A percentile compares a stretch with the other conserved stretches of the same genome.
Evolutionary conservation across 2,113 vertebrate genomes (phyloP).

Genomic region (Mesocricetus auratus): DNA sequence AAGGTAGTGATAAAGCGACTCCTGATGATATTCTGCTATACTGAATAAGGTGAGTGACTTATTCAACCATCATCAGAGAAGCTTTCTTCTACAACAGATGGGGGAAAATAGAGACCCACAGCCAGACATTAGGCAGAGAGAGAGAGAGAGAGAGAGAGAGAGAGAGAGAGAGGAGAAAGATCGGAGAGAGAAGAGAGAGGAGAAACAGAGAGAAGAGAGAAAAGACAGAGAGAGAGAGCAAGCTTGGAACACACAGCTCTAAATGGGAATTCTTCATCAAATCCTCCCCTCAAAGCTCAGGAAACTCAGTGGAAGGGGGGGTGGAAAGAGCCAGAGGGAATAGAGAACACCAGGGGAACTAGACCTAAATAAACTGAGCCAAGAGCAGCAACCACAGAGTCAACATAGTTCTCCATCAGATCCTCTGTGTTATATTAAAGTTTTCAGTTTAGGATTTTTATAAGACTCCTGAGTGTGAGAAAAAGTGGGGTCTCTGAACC

Average conservation of each 20-base stretch:
- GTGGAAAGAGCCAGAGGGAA: not conserved
- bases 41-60: not conserved
- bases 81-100: not conserved
- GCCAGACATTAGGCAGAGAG: not conserved
- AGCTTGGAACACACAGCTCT: not conserved
- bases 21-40: not conserved
- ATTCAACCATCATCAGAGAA: not conserved
- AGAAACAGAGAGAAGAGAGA: not conserved
- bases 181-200: not conserved
- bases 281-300: not conserved
- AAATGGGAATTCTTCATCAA: not conserved
- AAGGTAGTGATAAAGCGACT: not conserved
- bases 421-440: not conserved
- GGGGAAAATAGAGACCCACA: not conserved
- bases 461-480: not conserved
- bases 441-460: not conserved
- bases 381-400: not conserved
- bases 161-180: not conserved
- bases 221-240: not conserved
- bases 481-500: too few species aligned
- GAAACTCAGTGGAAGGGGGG: not conserved
- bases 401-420: not conserved
- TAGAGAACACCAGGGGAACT: not conserved
- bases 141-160: not conserved
- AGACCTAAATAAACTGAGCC: not conserved